Evolutionary conservation across 2,797 vertebrate species (phyloP).

Genomic region (Pantherophis alleghaniensis): DNA sequence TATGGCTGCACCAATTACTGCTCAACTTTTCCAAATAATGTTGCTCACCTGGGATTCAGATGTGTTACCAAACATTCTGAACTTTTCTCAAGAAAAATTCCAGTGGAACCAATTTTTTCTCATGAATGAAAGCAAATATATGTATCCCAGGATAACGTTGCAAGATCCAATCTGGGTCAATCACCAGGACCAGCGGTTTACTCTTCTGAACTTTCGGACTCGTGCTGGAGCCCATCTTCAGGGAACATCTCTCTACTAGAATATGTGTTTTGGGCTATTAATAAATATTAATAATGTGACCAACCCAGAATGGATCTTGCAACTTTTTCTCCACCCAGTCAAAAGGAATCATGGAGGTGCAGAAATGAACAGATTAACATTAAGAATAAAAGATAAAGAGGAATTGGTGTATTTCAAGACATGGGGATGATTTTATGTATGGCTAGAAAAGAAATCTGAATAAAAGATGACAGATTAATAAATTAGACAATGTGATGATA

Average conservation of each 20-base stretch:
- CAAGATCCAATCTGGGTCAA: not conserved
- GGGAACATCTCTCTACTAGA: not conserved
- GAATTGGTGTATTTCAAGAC: too few relatives aligned
- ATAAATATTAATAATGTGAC: not conserved
- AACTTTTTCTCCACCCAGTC: not conserved
- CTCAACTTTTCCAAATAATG: not conserved
- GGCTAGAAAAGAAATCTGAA: too few relatives aligned
- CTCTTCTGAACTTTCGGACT: not conserved
- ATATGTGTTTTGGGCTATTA: not conserved
- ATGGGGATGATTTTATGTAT: too few relatives aligned
- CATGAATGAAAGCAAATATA: not conserved
- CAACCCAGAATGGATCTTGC: not conserved
- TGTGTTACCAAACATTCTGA: not conserved
- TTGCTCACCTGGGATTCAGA: not conserved
- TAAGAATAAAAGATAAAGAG: too few relatives aligned
- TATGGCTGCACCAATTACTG: not conserved
- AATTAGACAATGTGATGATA: too few relatives aligned
- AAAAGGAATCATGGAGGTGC: not conserved
- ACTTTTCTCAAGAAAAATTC: not conserved
- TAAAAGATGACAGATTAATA: too few relatives aligned
- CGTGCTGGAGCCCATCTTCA: not conserved
- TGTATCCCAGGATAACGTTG: not conserved
- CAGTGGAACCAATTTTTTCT: not conserved
- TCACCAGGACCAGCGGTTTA: not conserved
- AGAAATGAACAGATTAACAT: too few relatives aligned